phyloP scores from a whole-genome alignment of 1,140 invertebrate genomes.

The Diorhabda elongata region DNA sequence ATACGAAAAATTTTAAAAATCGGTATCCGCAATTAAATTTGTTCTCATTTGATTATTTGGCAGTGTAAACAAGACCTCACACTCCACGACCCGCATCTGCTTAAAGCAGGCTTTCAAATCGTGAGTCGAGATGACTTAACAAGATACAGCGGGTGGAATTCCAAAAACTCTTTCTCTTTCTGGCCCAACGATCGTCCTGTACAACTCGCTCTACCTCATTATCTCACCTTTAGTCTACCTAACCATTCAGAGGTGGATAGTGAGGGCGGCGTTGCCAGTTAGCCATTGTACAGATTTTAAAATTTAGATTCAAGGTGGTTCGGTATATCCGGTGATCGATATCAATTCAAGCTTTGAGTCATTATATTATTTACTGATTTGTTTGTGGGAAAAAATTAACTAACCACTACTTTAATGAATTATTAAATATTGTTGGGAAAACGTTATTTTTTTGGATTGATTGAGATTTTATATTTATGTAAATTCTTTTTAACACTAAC shows the following conservation, averaged over 20 bases:
- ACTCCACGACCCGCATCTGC: neutral
- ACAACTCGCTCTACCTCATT: constrained; percentile 43
- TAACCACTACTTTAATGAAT: no score
- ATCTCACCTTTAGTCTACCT: constrained; percentile 43
- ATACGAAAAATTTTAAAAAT: no score
- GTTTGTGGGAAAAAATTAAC: no score
- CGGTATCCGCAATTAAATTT: no score
- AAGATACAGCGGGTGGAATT: constrained; percentile 47
- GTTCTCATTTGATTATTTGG: neutral
- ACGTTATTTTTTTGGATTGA: no score
- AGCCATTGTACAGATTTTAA: neutral
- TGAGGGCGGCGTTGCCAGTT: constrained; percentile 3
- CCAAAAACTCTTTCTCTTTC: constrained; percentile 35
- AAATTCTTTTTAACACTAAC: no score
- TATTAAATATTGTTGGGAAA: no score
- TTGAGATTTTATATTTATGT: no score
- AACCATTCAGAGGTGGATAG: constrained; percentile 29
- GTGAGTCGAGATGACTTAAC: constrained; percentile 46
- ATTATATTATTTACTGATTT: neutral
- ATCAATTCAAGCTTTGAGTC: neutral
- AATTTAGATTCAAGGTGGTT: neutral
- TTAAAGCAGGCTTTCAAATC: constrained; percentile 26
- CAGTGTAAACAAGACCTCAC: constrained; percentile 1
- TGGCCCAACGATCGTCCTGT: constrained; percentile 25
- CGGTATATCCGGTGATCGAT: neutral